A percentile compares a stretch with the other conserved stretches of the same genome.
Conservation (phyloP, 2,113 vertebrate genomes). For the Ptilorrhoa leucosticta region DNA sequence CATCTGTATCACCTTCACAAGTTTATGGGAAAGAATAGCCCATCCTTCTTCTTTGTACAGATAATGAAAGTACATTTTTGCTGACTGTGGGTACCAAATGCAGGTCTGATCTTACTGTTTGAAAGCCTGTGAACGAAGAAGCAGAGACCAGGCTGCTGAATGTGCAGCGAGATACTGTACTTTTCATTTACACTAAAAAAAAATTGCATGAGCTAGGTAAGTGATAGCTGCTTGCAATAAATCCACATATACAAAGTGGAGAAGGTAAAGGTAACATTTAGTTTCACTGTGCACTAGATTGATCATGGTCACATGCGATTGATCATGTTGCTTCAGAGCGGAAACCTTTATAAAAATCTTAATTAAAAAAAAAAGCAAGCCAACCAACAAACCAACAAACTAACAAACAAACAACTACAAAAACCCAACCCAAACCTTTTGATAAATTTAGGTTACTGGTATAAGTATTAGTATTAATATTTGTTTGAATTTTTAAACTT, state of each 20-base stretch:
- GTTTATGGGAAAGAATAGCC: neutral
- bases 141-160: neutral
- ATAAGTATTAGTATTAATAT: neutral
- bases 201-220: neutral
- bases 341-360: neutral
- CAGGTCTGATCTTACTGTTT: neutral
- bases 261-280: neutral
- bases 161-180: neutral
- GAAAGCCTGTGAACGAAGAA: neutral
- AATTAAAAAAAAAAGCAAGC: neutral
- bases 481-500: neutral
- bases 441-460: neutral
- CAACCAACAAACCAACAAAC: neutral
- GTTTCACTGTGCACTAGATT: neutral
- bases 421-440: rapidly evolving
- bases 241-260: neutral
- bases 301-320: neutral
- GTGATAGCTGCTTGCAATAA: neutral
- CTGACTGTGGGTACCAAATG: neutral
- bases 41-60: neutral
- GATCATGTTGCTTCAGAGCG: neutral
- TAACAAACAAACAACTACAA: neutral
- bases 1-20: neutral
- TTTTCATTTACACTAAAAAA: neutral
- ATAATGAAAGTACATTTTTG: neutral